These are phyloP conservation scores for Silurus aristotelis DNA, from an alignment of 2,797 vertebrate species.

Conservation along the genomic window DNA sequence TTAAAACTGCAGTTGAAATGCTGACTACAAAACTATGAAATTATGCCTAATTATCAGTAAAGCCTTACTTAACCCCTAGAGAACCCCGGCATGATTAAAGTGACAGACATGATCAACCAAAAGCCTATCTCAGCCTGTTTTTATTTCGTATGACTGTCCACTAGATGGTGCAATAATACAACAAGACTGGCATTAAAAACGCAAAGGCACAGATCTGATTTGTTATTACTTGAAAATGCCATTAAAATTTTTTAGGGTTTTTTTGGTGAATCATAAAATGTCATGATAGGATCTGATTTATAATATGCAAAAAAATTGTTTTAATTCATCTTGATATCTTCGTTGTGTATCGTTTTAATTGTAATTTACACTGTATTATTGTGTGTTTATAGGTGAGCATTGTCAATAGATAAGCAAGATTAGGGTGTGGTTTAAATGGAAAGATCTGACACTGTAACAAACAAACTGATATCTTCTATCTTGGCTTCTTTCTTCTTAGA, in stretches of 20 bases:
- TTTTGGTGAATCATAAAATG: not conserved
- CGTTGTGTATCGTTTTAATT: not conserved
- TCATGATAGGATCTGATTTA: not conserved
- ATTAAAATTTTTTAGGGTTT: not conserved
- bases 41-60: not conserved
- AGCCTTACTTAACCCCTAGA: not conserved
- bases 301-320: not conserved
- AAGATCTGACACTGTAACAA: not conserved
- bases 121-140: not conserved
- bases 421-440: not conserved
- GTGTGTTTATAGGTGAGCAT: not conserved
- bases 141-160: slow-evolving; percentile 31
- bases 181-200: not conserved
- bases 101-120: slow-evolving; percentile 33
- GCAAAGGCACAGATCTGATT: not conserved
- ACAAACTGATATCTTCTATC: not conserved
- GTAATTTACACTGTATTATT: not conserved
- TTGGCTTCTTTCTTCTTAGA: not conserved
- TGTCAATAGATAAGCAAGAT: not conserved
- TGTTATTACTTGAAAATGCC: not conserved
- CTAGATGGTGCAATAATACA: slow-evolving; percentile 47
- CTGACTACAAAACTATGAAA: not conserved
- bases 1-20: not conserved
- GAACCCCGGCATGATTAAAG: not conserved
- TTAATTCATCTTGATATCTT: not conserved